Base-by-base conservation (phyloP, 2,797 vertebrate genomes). In the Eleutherodactylus coqui region DNA sequence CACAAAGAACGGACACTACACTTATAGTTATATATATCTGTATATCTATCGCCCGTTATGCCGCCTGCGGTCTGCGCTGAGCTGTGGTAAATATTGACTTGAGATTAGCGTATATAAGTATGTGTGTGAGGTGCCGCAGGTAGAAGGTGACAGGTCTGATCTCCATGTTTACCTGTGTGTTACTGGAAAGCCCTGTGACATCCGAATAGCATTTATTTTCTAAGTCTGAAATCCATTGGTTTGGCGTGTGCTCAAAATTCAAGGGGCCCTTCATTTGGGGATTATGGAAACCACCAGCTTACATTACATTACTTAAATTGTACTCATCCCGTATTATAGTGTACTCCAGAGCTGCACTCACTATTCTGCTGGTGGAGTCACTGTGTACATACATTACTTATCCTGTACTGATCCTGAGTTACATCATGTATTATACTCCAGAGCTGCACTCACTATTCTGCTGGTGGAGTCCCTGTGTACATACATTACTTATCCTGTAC, bases 61-160 rank as follows among this genome's bases (percentile, higher is more conserved):
- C 79, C 41, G 47, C 79, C 34, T 82, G 79, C 64, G 62, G 79
- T 82, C 64, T 53, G 47, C 32, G 45, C 79, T 36, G 32, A 38
- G 43, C 78, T 21, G 0, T 29, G 47, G 19, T 27, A 82, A 82
- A 82, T 82, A 82, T 82, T 82, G 79, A 82, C 47, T 32, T 9
- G 27, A 51, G 43, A 76, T 51, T 67, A 67, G 32, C 32, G 8
- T 32, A 67, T 19, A 67, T n/a, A n/a, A n/a, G n/a, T n/a, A n/a
- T n/a, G n/a, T 2, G 21, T 32, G 29, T 17, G 32, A 34, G 62
- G 32, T 7, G 32, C 5, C 0, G 29, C 29, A n/a, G 21, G 34
- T 41, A 8, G n/a, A 10, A 5, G 29, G 32, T 4, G 13, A 29
- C n/a, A 11, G n/a, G 8, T 2, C 53, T 8, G 24, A 58, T 34